phyloP scores from a whole-genome alignment of 1,140 invertebrate species.

The Bombus turneri region DNA sequence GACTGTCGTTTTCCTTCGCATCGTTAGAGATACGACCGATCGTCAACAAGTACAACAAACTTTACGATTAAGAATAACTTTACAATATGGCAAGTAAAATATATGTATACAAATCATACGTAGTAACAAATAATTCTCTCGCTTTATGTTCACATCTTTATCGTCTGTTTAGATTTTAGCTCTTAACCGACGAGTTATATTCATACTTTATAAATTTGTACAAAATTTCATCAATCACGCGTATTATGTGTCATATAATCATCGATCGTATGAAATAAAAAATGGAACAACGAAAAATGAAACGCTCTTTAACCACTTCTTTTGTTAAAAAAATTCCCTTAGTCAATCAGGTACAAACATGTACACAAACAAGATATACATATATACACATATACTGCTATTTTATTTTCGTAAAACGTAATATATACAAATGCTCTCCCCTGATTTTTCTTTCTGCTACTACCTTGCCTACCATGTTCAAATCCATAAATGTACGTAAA shows the following conservation, averaged over 20 bases:
- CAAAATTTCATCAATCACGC: background rate
- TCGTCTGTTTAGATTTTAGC: background rate
- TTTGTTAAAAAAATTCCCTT: background rate
- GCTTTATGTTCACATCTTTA: background rate
- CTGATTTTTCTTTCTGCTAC: slow-evolving; percentile 88
- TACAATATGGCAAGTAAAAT: background rate
- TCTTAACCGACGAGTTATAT: background rate
- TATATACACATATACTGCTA: background rate
- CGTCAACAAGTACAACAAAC: background rate
- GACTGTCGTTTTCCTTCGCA: background rate
- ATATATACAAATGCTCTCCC: slow-evolving; percentile 87
- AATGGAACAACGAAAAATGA: background rate
- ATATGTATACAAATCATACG: background rate
- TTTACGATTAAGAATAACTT: background rate
- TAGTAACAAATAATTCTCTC: background rate
- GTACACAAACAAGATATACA: background rate
- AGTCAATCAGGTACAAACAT: background rate
- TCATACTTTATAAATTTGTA: background rate
- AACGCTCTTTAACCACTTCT: background rate
- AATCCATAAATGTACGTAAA: slow-evolving; percentile 83
- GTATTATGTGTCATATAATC: background rate
- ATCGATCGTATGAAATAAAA: background rate
- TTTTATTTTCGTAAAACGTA: slow-evolving; percentile 81
- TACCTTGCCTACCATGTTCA: slow-evolving; percentile 85
- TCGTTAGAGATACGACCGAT: background rate